Percentiles rank a stretch among this genome's conserved stretches.
phyloP scores from a whole-genome alignment of 2,113 vertebrate genomes.

The Urocolius indicus region DNA sequence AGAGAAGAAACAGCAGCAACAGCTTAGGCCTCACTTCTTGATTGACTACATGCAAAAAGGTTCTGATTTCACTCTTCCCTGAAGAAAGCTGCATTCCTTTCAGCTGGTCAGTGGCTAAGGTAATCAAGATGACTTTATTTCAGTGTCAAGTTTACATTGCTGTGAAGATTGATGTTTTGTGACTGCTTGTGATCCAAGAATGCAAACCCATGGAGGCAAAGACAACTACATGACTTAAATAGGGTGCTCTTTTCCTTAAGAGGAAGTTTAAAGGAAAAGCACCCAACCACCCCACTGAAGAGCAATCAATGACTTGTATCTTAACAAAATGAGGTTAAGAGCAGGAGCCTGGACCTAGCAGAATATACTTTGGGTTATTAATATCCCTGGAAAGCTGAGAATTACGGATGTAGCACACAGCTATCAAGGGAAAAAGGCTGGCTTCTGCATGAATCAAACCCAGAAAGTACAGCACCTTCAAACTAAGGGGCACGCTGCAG shows the following conservation, averaged over 20 bases:
- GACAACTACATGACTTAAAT: not conserved
- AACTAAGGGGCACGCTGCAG: not conserved
- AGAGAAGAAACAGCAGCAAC: not conserved
- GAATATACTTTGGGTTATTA: not conserved
- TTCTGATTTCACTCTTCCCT: not conserved
- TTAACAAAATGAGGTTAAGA: not conserved
- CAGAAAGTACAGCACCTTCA: not conserved
- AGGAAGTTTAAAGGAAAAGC: not conserved
- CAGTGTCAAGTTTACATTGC: not conserved
- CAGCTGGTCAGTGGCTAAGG: not conserved
- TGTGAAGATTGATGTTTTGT: not conserved
- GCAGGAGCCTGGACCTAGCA: not conserved
- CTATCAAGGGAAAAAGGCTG: constrained; percentile 20
- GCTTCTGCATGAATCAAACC: not conserved
- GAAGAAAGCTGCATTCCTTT: not conserved
- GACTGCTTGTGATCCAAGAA: not conserved
- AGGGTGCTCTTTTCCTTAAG: not conserved
- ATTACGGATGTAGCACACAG: constrained; percentile 8
- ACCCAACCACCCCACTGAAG: not conserved
- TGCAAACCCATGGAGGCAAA: not conserved
- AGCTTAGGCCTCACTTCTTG: not conserved
- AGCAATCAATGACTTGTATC: fast-evolving
- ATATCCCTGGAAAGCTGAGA: not conserved
- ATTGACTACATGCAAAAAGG: not conserved
- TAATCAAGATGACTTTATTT: not conserved